Conservation (phyloP, 53 echinoderm and acorn worm genomes). For the Paelopatides confundens region DNA sequence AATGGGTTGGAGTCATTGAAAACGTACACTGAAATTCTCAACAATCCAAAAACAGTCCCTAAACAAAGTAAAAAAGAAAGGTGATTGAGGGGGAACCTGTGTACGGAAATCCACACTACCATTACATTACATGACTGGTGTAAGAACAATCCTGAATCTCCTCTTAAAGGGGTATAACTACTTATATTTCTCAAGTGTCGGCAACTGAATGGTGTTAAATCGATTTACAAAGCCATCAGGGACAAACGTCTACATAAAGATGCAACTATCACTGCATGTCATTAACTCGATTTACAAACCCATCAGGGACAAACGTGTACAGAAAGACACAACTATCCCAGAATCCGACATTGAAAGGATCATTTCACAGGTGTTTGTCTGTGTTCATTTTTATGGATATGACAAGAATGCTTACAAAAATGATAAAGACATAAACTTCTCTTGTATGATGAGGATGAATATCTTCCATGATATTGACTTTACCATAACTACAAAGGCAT, state of each 20-base stretch:
- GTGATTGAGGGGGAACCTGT: background rate
- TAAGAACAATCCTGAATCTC: background rate
- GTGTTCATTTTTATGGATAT: background rate
- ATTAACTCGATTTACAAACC: too few species aligned
- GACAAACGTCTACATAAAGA: background rate
- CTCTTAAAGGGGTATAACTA: background rate
- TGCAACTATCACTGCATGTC: too few species aligned
- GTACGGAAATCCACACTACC: background rate
- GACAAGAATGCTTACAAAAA: background rate
- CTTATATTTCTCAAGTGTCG: background rate
- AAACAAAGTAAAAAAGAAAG: background rate
- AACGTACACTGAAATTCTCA: background rate
- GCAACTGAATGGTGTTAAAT: background rate
- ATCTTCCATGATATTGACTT: background rate
- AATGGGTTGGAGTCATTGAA: background rate
- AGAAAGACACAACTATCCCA: background rate
- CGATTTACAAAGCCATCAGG: constrained; percentile 8
- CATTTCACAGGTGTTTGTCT: background rate
- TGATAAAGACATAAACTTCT: background rate
- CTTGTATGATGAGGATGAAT: too few species aligned
- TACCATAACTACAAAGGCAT: too few species aligned
- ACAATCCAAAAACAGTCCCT: too few species aligned
- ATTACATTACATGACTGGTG: background rate
- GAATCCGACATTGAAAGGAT: background rate
- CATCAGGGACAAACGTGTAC: too few species aligned